Percentiles rank a stretch among this genome's conserved stretches.
phyloP scores from a whole-genome alignment of 2,888 invertebrate genomes.

The Aphidius colemani region DNA sequence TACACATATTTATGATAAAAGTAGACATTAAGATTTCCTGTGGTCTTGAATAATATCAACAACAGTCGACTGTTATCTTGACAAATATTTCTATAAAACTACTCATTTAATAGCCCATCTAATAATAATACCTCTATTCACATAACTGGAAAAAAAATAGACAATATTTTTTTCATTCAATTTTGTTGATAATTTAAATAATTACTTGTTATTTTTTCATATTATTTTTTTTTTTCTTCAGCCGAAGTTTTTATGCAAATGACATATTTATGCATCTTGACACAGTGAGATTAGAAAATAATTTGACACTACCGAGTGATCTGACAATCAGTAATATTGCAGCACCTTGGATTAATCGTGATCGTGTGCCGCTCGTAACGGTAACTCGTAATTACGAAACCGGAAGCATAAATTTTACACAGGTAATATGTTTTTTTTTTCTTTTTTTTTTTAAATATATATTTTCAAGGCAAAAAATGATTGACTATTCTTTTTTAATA shows the following conservation, averaged over 20 bases:
- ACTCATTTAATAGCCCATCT: conserved; percentile 9
- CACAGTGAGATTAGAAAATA: conserved; percentile 66
- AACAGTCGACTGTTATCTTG: conserved; percentile 21
- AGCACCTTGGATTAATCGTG: conserved; percentile 81
- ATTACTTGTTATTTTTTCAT: background rate
- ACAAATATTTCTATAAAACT: conserved; percentile 15
- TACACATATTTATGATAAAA: background rate
- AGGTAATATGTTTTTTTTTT: conserved; percentile 61
- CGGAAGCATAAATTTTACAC: conserved; percentile 67
- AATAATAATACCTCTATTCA: conserved; percentile 9
- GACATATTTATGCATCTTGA: conserved; percentile 80
- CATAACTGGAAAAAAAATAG: conserved; percentile 11
- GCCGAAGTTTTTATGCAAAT: conserved; percentile 73
- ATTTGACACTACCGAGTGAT: conserved; percentile 61
- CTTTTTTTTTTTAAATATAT: too few species aligned
- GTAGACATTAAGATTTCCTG: conserved; percentile 2
- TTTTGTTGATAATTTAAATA: background rate
- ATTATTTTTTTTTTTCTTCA: background rate
- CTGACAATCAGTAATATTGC: conserved; percentile 74
- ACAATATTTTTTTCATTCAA: background rate
- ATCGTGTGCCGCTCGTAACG: conserved; percentile 76
- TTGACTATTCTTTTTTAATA: conserved; percentile 45
- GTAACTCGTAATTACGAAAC: conserved; percentile 71
- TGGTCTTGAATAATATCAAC: conserved; percentile 8
- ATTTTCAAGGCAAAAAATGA: background rate